Percentiles rank a stretch among this genome's conserved stretches.
These are phyloP conservation scores for Proterorhinus semilunaris DNA, from an alignment of 2,113 vertebrate species.

Conservation along the genomic window DNA sequence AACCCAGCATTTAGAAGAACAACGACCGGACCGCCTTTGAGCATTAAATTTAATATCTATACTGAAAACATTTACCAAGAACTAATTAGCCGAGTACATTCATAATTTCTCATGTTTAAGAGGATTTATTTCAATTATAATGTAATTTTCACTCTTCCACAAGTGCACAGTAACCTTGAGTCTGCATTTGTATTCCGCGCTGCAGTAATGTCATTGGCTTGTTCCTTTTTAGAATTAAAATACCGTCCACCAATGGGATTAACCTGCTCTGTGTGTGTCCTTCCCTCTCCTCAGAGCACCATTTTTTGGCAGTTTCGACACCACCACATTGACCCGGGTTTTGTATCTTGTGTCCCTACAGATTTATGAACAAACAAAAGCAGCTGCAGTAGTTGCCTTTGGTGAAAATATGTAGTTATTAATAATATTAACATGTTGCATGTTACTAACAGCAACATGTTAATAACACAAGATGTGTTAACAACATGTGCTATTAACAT, in stretches of 20 bases:
- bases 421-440: not conserved
- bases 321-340: not conserved
- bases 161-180: not conserved
- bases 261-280: constrained; percentile 1
- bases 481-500: too few species aligned
- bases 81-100: not conserved
- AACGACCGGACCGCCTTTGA: not conserved
- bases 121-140: not conserved
- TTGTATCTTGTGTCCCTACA: not conserved
- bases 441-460: too few species aligned
- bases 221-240: not conserved
- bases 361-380: not conserved
- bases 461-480: too few species aligned
- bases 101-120: not conserved
- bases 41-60: not conserved
- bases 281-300: not conserved
- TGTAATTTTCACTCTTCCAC: not conserved
- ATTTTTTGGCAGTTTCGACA: not conserved
- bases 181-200: not conserved
- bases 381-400: too few species aligned
- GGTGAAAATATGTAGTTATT: not conserved
- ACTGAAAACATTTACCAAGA: not conserved
- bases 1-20: not conserved
- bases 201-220: not conserved
- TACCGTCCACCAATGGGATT: not conserved